Evolutionary conservation across 2,797 vertebrate genomes (phyloP), one percentile per base, ranked within the genome.

Genomic region (Rhincodon typus): DNA sequence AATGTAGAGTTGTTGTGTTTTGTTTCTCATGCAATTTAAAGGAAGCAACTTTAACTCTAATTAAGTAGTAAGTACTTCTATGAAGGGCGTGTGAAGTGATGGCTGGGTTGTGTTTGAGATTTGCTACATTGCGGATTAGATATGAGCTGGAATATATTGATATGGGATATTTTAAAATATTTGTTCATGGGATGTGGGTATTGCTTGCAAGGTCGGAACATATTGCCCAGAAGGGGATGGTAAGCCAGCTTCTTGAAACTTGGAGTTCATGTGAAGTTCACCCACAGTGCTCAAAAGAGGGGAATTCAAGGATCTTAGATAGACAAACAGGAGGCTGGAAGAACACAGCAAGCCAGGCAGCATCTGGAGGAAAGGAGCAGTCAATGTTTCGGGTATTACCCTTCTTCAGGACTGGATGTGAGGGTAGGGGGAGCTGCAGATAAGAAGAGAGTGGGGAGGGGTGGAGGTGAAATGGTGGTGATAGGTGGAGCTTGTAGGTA

Each of bases 1-100:
- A 93, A 93, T 67, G 90, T 69, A 10, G 66, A 69, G 38, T 93
- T 93, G 66, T 69, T 66, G n/a, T 69, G 19, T 25, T 93, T 42
- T 42, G 66, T 38, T 93, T 93, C 90, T 93, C 90, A 69, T 93
- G 90, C 90, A 93, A 93, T 8, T 66, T 42, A 93, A 69, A 93
- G 90, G 90, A 69, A 69, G 66, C 90, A 93, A 69, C 90, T 69
- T 69, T 93, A 69, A 67, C 67, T 93, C 66, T 93, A 69, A 93
- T 93, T 93, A 93, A 67, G 66, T 93, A 42, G 62, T 42, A 23
- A 67, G 62, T 93, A 67, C 67, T 69, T 90, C 34, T n/a, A 57
- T n/a, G 30, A 6, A 57, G 66, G 62, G 62, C 13, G 90, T 42
- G 66, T 66, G 90, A 93, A 27, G 66, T 69, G n/a, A 3, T 15